Evolutionary conservation across 2,888 invertebrate genomes (phyloP).

Genomic region (Rhingia rostrata): DNA sequence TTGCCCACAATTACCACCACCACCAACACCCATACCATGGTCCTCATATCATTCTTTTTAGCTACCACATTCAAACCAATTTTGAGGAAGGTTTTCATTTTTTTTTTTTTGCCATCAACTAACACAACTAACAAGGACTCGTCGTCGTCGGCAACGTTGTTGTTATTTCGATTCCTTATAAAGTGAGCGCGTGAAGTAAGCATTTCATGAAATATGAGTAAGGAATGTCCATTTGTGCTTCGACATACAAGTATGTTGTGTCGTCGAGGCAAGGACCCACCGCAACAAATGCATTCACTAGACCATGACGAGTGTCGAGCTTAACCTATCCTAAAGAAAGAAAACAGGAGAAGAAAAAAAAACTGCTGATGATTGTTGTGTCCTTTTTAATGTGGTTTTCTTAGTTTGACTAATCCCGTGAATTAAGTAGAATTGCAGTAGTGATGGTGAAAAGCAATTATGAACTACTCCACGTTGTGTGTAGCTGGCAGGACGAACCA

Average conservation of each 20-base stretch:
- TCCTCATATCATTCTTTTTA: constrained; percentile 33
- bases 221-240: constrained; percentile 16
- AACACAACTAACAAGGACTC: constrained; percentile 18
- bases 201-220: constrained; percentile 34
- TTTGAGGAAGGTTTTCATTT: constrained; percentile 5
- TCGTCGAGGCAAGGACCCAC: constrained; percentile 8
- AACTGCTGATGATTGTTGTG: constrained; percentile 42
- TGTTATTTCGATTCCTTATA: not conserved
- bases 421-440: constrained; percentile 53
- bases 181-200: constrained; percentile 14
- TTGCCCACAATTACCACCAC: not conserved
- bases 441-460: constrained; percentile 61
- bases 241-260: constrained; percentile 16
- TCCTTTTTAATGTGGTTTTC: constrained; percentile 50
- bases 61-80: constrained; percentile 39
- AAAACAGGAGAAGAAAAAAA: not conserved
- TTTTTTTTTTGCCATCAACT: constrained; percentile 4
- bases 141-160: not conserved
- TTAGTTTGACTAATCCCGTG: constrained; percentile 66
- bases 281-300: constrained; percentile 12
- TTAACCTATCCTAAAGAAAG: not conserved
- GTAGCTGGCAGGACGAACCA: constrained; percentile 14
- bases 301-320: not conserved
- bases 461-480: constrained; percentile 30
- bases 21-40: not conserved